Base-by-base conservation (phyloP, 1,140 invertebrate genomes). In the Thaumatotibia leucotreta region DNA sequence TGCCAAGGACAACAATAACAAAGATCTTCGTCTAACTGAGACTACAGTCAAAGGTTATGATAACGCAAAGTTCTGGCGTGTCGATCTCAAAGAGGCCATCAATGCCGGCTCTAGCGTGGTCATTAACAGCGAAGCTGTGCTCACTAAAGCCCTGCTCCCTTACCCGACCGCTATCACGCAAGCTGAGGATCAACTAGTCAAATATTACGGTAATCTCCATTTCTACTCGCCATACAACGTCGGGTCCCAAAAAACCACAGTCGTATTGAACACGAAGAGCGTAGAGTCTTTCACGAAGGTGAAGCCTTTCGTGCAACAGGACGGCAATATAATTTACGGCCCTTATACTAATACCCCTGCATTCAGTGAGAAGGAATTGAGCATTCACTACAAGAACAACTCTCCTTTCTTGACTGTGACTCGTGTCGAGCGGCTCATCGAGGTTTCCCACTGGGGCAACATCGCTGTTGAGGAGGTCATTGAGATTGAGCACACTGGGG, bases 391-490 rank as follows among this genome's bases (percentile, higher is more conserved):
- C 88, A 99, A 99, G 88, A 99, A 99, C 89, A 98, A 99, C 84
- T 94, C 96, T 52, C 98, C 99, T 52, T 99, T 99, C 86, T 89
- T 99, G 49, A 97, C 97, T 24, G 96, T 99, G 0, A 97, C 96
- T 0, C 93, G 93, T 33, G 87, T 99, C 72, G 95, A 97, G 66
- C 93, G 99, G 33, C 91, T 94, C 0, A 97, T 99, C 79, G 98
- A 99, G 91, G 94, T 99, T 0, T 99, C 98, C 0, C 98, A 99
- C 86, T 99, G 99, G 99, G 99, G 99, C 14, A 99, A 99, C 79
- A 98, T 99, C 86, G 98, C 98, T 70, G 93, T 99, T 2, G 98
- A 99, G 84, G 99, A 99, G 84, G 95, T 95, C 0, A 94, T 99
- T 81, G 97, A 99, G 82, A 92, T 99, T 68, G 85, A 95, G 17